Evolutionary conservation across 2,888 invertebrate genomes (phyloP), one percentile per base, ranked within the genome.

Genomic region (Dynastes grantii): DNA sequence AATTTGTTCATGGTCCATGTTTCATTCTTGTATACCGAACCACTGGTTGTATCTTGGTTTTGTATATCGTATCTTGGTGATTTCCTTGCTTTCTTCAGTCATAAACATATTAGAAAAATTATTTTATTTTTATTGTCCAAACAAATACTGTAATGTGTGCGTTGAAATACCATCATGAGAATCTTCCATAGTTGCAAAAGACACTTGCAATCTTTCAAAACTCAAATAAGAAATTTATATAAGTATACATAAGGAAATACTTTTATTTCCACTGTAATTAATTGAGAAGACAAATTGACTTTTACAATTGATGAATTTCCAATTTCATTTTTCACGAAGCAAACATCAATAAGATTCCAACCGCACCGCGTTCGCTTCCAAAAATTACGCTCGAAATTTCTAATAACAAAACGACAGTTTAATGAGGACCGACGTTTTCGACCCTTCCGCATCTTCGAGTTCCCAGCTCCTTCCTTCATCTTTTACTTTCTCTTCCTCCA

Each of bases 401-500:
- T 11, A 16, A 65, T 16, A 45, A 49, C 49, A 49, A 45, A 67
- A 67, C 67, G 67, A 67, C 45, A 2, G 1, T 49, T 49, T 67
- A 67, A 67, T 67, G 22, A 27, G 6, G 16, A 67, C 49, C 13
- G 37, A 37, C 65, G 22, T 65, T 32, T 13, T 13, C 22, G 37
- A 55, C 55, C 55, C 64, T 32, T n/a, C n/a, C 32, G 16, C 8
- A 3, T 16, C 32, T 32, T 6, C 16, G 40, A 0, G 55, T 58
- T 16, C 16, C 8, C 2, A 22, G 16, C 29, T 29, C 61, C 29
- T 8, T 61, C 61, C 65, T 45, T 16, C 9, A 32, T 16, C 65
- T 65, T 40, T 16, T 40, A 9, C 40, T 65, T 65, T 40, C 16
- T 65, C n/a, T 65, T 40, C 65, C 16, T 45, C 68, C 45, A 37